Evolutionary conservation across 2,888 invertebrate genomes (phyloP).

Genomic region (Drosophila sordidula): DNA sequence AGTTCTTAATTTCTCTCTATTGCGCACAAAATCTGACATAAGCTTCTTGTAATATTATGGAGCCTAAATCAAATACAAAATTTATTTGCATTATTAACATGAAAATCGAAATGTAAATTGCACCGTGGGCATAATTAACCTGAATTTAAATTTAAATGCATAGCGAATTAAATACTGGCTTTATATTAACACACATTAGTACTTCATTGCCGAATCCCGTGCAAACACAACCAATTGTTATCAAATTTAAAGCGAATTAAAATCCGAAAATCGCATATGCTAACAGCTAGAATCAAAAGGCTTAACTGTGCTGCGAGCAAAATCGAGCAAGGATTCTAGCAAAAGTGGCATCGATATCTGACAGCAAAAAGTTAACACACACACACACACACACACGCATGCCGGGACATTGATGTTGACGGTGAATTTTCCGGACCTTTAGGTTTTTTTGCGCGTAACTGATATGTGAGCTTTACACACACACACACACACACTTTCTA

Average conservation of each 20-base stretch:
- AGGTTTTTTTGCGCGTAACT: constrained; percentile 29
- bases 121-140: background rate
- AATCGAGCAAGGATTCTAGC: constrained; percentile 4
- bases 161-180: constrained; percentile 5
- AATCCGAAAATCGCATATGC: constrained; percentile 48
- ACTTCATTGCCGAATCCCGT: background rate
- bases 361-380: constrained; percentile 7
- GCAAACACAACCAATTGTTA: background rate
- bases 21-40: background rate
- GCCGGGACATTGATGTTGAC: constrained; percentile 15
- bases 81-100: background rate
- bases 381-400: constrained; percentile 10
- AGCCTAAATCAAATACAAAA: background rate
- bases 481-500: constrained; percentile 55
- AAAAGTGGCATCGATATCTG: constrained; percentile 60
- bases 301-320: constrained; percentile 31
- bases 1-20: too few species aligned
- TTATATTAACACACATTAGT: background rate
- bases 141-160: background rate
- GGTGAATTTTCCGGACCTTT: constrained; percentile 35
- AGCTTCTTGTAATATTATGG: background rate
- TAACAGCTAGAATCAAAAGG: constrained; percentile 49
- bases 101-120: background rate
- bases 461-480: constrained; percentile 55
- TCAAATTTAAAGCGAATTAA: constrained; percentile 57